Conservation (phyloP, 2,888 invertebrate species). For the Altica lythri region DNA sequence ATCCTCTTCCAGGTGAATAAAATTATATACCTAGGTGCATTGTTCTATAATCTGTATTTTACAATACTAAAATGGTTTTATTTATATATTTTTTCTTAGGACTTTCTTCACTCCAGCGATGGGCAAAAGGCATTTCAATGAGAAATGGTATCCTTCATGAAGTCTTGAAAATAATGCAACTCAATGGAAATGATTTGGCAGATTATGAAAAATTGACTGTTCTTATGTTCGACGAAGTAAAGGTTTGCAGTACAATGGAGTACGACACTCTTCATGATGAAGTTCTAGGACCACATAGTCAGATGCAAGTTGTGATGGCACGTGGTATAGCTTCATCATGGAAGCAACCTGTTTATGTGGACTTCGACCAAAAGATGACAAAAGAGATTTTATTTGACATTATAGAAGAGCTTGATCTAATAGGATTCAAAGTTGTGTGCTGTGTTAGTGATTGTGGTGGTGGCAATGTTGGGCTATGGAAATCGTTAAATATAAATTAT, state of each 20-base stretch:
- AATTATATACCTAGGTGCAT: no score
- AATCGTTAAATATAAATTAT: slow-evolving; percentile 18
- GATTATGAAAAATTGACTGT: no score
- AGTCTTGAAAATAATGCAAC: no score
- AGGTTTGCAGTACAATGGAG: slow-evolving; percentile 24
- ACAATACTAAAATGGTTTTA: no score
- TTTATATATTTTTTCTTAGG: no score
- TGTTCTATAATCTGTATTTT: no score
- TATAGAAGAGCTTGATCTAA: slow-evolving; percentile 34
- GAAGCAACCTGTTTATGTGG: slow-evolving; percentile 41
- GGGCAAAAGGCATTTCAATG: no score
- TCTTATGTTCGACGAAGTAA: slow-evolving; percentile 39
- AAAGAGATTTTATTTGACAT: slow-evolving; percentile 32
- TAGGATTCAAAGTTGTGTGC: slow-evolving; percentile 40
- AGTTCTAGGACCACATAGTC: background rate
- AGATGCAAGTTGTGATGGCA: slow-evolving; percentile 17
- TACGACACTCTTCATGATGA: slow-evolving; percentile 14
- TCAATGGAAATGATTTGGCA: no score
- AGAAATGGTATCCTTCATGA: no score
- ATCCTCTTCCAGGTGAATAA: no score
- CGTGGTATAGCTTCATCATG: slow-evolving; percentile 35
- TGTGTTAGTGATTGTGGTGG: slow-evolving; percentile 43
- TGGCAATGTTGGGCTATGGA: slow-evolving; percentile 43
- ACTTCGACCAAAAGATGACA: slow-evolving; percentile 46
- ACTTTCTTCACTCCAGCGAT: no score